Evolutionary conservation across 2,888 invertebrate genomes (phyloP), one percentile per base, ranked within the genome.

Genomic region (Temnothorax ravouxi): DNA sequence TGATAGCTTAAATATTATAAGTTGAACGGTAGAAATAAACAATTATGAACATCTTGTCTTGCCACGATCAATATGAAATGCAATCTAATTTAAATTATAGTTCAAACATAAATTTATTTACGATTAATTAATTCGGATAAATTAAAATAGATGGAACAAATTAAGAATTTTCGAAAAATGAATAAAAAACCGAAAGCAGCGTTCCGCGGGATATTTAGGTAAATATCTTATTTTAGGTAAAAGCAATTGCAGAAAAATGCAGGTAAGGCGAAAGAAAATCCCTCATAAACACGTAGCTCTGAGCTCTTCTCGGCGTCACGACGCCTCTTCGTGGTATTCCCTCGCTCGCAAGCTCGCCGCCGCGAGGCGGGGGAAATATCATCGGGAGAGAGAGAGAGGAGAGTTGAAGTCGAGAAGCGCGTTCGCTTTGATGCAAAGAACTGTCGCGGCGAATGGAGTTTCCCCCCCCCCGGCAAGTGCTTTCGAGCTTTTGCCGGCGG

Each of bases 361-460:
- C 69, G 54, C 52, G 75, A 80, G 38, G 34, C 44, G 34, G 66
- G 66, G 83, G 75, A 83, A 80, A 72, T 79, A 71, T 56, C 38
- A 47, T 80, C 13, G 47, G 47, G 59, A n/a, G n/a, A n/a, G n/a
- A n/a, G n/a, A n/a, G n/a, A n/a, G n/a, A n/a, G n/a, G n/a, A n/a
- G n/a, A 72, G 72, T 18, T 18, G 72, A 72, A 72, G 72, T 34
- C 38, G 79, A 80, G 79, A 72, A 54, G 56, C 54, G 34, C 25
- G 50, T 47, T 47, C 44, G 72, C 59, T 80, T 80, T 72, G 79
- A 72, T 38, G 59, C 79, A 80, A 61, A 72, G 79, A 71, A 71
- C 71, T 59, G 47, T 56, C 69, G 11, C 34, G 41, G 52, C 64
- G 64, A 50, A 52, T 52, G 52, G 34, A 76, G 64, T 76, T 29